These are phyloP conservation scores for Acanthis flammea DNA, from an alignment of 2,797 vertebrate genomes.

Conservation along the genomic window DNA sequence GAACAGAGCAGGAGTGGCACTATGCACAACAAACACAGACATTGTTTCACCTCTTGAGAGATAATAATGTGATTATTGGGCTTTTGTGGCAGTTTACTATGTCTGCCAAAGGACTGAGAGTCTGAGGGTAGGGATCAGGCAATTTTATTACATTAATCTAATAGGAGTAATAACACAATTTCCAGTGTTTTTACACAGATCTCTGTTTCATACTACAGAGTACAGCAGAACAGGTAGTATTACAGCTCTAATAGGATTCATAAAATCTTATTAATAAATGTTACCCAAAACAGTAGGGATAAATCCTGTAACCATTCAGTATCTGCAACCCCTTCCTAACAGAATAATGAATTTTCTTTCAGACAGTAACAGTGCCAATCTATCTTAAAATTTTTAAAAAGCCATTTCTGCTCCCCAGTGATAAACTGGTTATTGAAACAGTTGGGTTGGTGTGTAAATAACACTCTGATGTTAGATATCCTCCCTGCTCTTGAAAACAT, in stretches of 20 bases:
- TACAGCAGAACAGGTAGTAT: background rate
- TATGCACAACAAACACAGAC: background rate
- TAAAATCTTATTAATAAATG: background rate
- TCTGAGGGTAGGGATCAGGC: background rate
- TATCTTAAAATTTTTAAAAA: constrained; percentile 5
- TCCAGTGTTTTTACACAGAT: background rate
- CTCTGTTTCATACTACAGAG: background rate
- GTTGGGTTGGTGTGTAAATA: background rate
- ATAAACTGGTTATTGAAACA: constrained; percentile 34
- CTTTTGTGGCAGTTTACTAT: background rate
- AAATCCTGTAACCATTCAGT: background rate
- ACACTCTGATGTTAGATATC: background rate
- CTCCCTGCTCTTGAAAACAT: background rate
- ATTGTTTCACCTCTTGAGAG: background rate
- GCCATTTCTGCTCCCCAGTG: background rate
- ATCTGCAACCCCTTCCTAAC: background rate
- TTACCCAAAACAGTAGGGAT: background rate
- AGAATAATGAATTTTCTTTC: background rate
- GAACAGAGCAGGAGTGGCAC: background rate
- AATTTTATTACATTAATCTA: background rate
- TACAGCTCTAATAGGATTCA: background rate
- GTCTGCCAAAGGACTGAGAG: background rate
- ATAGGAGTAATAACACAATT: background rate
- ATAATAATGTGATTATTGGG: background rate
- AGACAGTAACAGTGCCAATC: background rate